A percentile compares a stretch with the other conserved stretches of the same genome.
These are phyloP conservation scores for Luperina nickerlii DNA, from an alignment of 2,888 invertebrate genomes.

Conservation along the genomic window DNA sequence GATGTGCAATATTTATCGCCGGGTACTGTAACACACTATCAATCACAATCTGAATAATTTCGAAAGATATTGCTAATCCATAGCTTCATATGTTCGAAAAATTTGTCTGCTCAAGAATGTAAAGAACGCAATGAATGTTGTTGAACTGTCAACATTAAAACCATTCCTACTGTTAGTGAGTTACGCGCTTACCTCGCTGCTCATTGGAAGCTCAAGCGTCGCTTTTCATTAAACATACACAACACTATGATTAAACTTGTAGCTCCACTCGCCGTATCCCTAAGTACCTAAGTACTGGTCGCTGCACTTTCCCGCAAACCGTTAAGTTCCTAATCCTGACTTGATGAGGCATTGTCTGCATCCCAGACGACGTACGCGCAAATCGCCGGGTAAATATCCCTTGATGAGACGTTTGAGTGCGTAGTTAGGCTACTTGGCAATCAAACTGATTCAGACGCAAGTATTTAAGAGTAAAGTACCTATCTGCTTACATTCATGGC, in stretches of 20 bases:
- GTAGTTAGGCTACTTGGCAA: slow-evolving; percentile 59
- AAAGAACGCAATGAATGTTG: not conserved
- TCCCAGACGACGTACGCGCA: slow-evolving; percentile 44
- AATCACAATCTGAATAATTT: not conserved
- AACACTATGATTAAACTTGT: slow-evolving; percentile 10
- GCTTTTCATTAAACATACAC: not conserved
- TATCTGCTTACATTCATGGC: slow-evolving; percentile 5
- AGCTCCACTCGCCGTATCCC: not conserved
- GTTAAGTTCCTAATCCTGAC: slow-evolving; percentile 59
- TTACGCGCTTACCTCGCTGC: not conserved
- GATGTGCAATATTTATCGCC: no score
- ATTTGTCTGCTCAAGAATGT: not conserved
- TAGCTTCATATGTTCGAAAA: not conserved
- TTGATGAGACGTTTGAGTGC: slow-evolving; percentile 65
- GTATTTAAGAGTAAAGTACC: slow-evolving; percentile 23
- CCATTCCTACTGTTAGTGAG: not conserved
- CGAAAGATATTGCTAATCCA: not conserved
- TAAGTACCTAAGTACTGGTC: slow-evolving; percentile 5
- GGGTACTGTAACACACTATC: not conserved
- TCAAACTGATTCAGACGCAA: slow-evolving; percentile 57
- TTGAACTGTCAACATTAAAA: not conserved
- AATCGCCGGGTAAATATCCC: slow-evolving; percentile 58
- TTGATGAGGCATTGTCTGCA: slow-evolving; percentile 66
- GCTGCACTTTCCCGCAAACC: slow-evolving; percentile 27
- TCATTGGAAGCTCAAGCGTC: not conserved